These are phyloP conservation scores for Progne subis DNA, from an alignment of 2,113 vertebrate species.

Conservation along the genomic window DNA sequence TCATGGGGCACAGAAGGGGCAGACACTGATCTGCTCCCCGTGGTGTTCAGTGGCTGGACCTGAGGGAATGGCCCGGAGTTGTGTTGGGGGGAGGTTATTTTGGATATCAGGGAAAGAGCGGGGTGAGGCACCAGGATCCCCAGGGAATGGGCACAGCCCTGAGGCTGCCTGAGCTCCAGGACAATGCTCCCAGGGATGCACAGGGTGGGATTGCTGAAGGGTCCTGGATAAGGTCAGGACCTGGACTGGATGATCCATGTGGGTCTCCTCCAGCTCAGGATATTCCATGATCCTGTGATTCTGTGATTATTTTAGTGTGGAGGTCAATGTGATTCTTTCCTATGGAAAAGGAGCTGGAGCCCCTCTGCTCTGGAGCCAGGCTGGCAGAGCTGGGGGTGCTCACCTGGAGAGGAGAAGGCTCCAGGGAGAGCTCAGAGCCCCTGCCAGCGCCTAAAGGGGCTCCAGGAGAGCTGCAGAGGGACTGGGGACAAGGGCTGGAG, in stretches of 20 bases:
- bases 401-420: not conserved
- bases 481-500: not conserved
- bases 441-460: rapidly evolving
- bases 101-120: not conserved
- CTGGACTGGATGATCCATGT: not conserved
- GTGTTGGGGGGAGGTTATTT: not conserved
- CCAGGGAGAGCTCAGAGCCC: not conserved
- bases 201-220: not conserved
- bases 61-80: not conserved
- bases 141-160: not conserved
- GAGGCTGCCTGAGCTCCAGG: not conserved
- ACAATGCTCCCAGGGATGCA: rapidly evolving
- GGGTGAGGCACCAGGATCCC: not conserved
- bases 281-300: too few relatives aligned
- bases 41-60: not conserved
- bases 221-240: not conserved
- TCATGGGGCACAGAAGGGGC: not conserved
- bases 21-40: not conserved
- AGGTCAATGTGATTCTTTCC: not conserved
- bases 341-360: too few relatives aligned
- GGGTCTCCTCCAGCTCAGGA: not conserved
- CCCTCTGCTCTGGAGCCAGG: not conserved
- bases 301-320: not conserved
- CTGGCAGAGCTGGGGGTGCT: not conserved
- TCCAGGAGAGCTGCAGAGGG: not conserved